phyloP scores from a whole-genome alignment of 2,797 vertebrate genomes.

The Lutjanus campechanus region DNA sequence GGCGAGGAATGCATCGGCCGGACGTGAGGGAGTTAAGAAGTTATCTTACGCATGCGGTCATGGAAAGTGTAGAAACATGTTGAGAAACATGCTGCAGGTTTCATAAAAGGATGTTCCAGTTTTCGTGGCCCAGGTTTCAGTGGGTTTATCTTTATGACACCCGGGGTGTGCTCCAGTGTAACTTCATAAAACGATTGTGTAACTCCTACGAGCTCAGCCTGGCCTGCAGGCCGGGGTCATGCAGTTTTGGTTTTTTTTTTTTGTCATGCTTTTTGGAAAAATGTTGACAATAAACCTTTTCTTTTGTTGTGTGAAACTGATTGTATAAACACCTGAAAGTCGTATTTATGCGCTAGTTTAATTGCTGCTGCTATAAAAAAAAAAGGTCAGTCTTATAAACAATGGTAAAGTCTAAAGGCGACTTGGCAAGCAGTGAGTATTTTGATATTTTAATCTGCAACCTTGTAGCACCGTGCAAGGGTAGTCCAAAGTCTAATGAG shows the following conservation, averaged over 20 bases:
- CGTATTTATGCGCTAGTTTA: not conserved
- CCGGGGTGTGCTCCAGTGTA: constrained; percentile 62
- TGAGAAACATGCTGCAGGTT: constrained; percentile 32
- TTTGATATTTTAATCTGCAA: constrained; percentile 71
- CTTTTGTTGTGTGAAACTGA: not conserved
- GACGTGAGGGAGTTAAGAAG: not conserved
- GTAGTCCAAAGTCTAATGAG: constrained; percentile 82
- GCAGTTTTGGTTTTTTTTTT: not conserved
- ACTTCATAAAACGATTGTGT: constrained; percentile 79
- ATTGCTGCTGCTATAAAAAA: not conserved
- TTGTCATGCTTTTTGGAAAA: not conserved
- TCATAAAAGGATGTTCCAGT: constrained; percentile 62
- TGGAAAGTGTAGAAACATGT: constrained; percentile 34
- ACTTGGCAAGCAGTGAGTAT: constrained; percentile 42
- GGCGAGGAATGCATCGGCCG: constrained; percentile 3
- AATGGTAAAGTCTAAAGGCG: constrained; percentile 6
- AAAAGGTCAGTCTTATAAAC: not conserved
- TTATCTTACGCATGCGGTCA: constrained; percentile 9
- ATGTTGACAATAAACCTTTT: not conserved
- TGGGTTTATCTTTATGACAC: constrained; percentile 85
- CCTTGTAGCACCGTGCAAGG: constrained; percentile 66
- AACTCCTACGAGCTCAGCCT: constrained; percentile 58
- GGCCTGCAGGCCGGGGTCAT: constrained; percentile 49
- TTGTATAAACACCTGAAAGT: not conserved
- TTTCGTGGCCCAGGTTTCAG: constrained; percentile 68